Conservation (phyloP, 2,797 vertebrate species). For the Sebastes baramenuke region DNA sequence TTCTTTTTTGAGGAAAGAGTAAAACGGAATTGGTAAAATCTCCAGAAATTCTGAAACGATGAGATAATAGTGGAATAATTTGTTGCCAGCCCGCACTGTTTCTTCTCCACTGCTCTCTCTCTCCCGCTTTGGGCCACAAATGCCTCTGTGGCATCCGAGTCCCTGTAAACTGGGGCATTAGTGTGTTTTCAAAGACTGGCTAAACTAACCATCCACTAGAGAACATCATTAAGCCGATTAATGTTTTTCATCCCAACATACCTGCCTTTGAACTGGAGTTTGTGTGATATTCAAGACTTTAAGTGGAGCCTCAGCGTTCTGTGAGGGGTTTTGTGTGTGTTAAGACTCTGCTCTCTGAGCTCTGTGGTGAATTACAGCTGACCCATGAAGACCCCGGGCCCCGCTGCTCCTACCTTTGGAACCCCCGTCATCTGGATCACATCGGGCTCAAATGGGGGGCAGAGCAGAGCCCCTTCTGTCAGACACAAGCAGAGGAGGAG, state of each 20-base stretch:
- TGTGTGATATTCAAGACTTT: constrained; percentile 76
- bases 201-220: constrained; percentile 42
- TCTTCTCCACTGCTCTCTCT: background rate
- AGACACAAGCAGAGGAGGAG: constrained; percentile 25
- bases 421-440: constrained; percentile 80
- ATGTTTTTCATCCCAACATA: constrained; percentile 59
- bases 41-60: constrained; percentile 51
- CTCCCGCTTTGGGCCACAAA: constrained; percentile 1
- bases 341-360: constrained; percentile 61
- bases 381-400: constrained; percentile 78
- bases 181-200: constrained; percentile 38
- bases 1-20: constrained; percentile 30
- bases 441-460: constrained; percentile 68
- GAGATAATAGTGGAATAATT: constrained; percentile 47
- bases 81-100: background rate
- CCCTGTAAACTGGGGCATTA: constrained; percentile 19
- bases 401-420: constrained; percentile 70
- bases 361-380: constrained; percentile 80
- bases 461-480: constrained; percentile 53
- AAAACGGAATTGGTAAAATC: constrained; percentile 35
- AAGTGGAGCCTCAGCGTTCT: constrained; percentile 67
- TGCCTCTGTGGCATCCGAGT: constrained; percentile 23
- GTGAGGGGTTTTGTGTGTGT: constrained; percentile 62
- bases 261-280: constrained; percentile 68
- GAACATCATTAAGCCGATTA: constrained; percentile 64